Evolutionary conservation across 53 echinoderm and acorn worm genomes (phyloP), one percentile per base, ranked within the genome.

Genomic region (Henricia sp.): DNA sequence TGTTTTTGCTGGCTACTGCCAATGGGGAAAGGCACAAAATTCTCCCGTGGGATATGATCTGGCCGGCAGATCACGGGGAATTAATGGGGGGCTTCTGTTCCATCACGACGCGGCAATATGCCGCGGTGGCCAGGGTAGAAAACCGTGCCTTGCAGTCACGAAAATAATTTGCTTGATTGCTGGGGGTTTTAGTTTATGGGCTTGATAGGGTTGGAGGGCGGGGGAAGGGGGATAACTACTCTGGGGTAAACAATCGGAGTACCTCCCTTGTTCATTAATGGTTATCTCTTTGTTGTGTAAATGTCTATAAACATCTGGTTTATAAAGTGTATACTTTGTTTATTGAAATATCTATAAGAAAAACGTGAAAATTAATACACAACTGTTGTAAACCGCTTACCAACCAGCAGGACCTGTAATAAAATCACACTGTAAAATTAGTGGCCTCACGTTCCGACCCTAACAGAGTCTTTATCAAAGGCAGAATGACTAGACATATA

Each of bases 101-200:
- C 43, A 50, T 76, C 76, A 76, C 76, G 76, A 76, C 28, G 40
- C 76, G 40, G 56, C 57, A 57, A 59, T 76, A 29, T 76, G 56
- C 76, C 40, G 57, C 14, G 3, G 37, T 26, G 6, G 10, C 40
- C 5, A 67, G 28, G n/a, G 40, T 2, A 67, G 40, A 67, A 23
- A 37, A 37, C 27, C 32, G 1, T 34, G 54, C 23, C 57, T 55
- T 41, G 39, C 29, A 4, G 76, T 76, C 76, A 76, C 76, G 76
- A 76, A 10, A 74, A 19, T 35, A 38, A 67, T 67, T 67, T 27
- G 57, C 25, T 16, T 57, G 56, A 23, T 24, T 33, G 37, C 29
- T 58, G 3, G 37, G 9, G 4, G 1, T 1, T 1, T 12, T 70
- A 11, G 24, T 6, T 46, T 40, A 2, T 46, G 29, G 19, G 28